These are phyloP conservation scores for Odontamblyopus rebecca DNA, from an alignment of 2,797 vertebrate species.

Conservation along the genomic window DNA sequence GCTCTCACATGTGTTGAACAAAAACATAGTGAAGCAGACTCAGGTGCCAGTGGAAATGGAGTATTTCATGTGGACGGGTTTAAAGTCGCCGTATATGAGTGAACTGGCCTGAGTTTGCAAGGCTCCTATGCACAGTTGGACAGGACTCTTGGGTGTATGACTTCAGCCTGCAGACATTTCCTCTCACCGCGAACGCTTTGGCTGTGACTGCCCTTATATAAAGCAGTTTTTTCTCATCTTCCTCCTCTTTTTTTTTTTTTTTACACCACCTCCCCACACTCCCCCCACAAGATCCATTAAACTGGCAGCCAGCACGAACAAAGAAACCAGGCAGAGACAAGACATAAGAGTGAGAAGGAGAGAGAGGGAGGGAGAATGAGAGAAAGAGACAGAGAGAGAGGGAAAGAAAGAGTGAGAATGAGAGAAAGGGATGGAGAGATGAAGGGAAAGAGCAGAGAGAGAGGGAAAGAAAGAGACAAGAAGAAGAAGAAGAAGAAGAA, in stretches of 20 bases:
- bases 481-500: too few species aligned
- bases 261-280: conserved; percentile 26
- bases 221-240: conserved; percentile 53
- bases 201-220: conserved; percentile 71
- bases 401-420: too few species aligned
- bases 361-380: not conserved
- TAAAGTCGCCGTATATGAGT: not conserved
- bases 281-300: conserved; percentile 44
- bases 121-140: conserved; percentile 6
- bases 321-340: conserved; percentile 27
- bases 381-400: too few species aligned
- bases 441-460: too few species aligned
- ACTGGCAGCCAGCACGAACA: conserved; percentile 28
- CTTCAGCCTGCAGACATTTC: conserved; percentile 74
- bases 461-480: too few species aligned
- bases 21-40: not conserved
- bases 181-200: conserved; percentile 71
- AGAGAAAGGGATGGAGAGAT: too few species aligned
- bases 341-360: conserved; percentile 20
- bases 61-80: conserved; percentile 5
- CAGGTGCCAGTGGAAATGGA: not conserved
- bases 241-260: conserved; percentile 14
- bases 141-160: conserved; percentile 43
- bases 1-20: not conserved
- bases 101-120: conserved; percentile 1